These are phyloP conservation scores for Pyrocoelia pectoralis DNA, from an alignment of 2,888 invertebrate genomes.

Conservation along the genomic window DNA sequence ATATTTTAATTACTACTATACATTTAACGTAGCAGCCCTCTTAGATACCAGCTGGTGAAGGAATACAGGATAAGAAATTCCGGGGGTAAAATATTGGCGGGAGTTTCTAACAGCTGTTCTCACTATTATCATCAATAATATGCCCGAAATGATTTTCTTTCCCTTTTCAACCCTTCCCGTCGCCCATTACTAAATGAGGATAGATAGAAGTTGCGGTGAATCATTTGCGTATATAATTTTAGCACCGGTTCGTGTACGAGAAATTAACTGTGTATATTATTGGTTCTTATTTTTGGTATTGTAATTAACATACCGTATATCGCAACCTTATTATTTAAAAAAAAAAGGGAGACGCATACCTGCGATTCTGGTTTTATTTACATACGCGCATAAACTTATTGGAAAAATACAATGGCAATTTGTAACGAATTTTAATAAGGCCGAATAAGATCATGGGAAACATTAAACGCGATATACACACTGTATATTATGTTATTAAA, in stretches of 20 bases:
- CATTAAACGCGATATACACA: conserved; percentile 8
- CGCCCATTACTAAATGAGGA: background rate
- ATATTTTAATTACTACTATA: conserved; percentile 39
- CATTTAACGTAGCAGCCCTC: conserved; percentile 38
- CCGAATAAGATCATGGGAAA: conserved; percentile 33
- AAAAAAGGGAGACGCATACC: conserved; percentile 23
- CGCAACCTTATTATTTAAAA: conserved; percentile 33
- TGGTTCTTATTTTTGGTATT: conserved; percentile 37
- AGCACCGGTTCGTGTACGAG: conserved; percentile 32
- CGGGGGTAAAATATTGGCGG: conserved; percentile 38
- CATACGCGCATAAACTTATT: conserved; percentile 36
- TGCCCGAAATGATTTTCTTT: conserved; percentile 17
- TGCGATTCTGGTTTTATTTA: conserved; percentile 33
- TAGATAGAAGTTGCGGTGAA: conserved; percentile 6
- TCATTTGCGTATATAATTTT: conserved; percentile 20
- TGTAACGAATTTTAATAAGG: conserved; percentile 36
- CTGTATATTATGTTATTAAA: conserved; percentile 21
- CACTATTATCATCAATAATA: conserved; percentile 31
- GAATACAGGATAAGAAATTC: conserved; percentile 37
- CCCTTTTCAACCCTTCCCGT: conserved; percentile 25
- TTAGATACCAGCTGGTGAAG: conserved; percentile 39
- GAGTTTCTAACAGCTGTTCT: conserved; percentile 38
- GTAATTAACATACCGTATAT: conserved; percentile 37
- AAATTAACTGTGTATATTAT: conserved; percentile 39
- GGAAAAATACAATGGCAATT: conserved; percentile 35